phyloP scores from a whole-genome alignment of 2,797 vertebrate species.

The Alosa sapidissima region DNA sequence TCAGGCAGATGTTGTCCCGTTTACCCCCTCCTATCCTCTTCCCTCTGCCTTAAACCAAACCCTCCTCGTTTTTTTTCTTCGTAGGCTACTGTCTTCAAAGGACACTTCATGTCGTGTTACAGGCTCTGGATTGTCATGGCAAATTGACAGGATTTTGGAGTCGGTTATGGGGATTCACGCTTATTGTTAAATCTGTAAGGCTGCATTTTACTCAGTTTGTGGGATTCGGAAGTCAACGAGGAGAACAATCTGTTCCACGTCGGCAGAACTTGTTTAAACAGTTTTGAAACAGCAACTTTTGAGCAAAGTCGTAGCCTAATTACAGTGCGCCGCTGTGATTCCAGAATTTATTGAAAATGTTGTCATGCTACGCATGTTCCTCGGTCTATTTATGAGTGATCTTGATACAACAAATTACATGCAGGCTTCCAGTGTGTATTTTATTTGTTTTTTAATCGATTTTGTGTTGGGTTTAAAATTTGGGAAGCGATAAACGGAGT shows the following conservation, averaged over 20 bases:
- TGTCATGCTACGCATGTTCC: neutral
- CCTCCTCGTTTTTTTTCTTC: constrained; percentile 33
- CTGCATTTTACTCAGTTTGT: neutral
- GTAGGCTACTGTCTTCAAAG: constrained; percentile 18
- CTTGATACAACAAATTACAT: neutral
- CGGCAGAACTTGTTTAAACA: neutral
- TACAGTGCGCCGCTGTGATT: neutral
- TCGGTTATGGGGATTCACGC: neutral
- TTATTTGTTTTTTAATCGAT: neutral
- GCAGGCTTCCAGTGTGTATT: neutral
- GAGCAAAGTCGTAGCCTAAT: neutral
- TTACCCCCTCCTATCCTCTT: constrained; percentile 44
- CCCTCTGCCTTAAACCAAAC: constrained; percentile 48
- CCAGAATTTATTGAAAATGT: neutral
- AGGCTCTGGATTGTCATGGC: constrained; percentile 39
- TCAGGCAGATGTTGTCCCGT: constrained; percentile 56
- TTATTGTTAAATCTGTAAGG: neutral
- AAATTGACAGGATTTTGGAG: constrained; percentile 12
- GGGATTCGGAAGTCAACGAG: neutral
- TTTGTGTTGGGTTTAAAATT: neutral
- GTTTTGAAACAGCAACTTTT: neutral
- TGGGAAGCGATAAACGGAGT: neutral
- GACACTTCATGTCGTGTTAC: constrained; percentile 37
- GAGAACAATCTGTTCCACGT: constrained; percentile 3
- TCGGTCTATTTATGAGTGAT: neutral